Base-by-base conservation (phyloP, 1,140 invertebrate species). In the Drosophila arawakana region DNA sequence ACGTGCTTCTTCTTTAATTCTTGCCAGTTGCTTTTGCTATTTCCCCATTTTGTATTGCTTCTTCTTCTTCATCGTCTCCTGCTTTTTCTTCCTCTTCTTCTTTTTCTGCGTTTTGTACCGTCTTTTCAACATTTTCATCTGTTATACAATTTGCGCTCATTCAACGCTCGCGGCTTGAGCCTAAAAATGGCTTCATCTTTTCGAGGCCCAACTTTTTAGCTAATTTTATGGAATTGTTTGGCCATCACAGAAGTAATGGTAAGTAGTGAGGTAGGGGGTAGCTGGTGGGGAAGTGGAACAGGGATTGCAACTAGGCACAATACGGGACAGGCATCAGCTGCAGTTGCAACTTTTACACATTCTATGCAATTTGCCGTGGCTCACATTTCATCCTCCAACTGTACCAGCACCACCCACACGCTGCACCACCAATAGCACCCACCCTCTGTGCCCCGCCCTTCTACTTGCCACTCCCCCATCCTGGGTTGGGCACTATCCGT, bases 191-290 rank as follows among this genome's bases (percentile, higher is more conserved):
- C 49, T 74, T 81, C 74, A 60, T 66, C 49, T 62, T 71, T 69
- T 35, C 15, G 66, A 62, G 60, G 63, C 57, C 60, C 59, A 82
- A 86, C 80, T 84, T 84, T 57, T 84, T 86, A 82, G 82, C 83
- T 88, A 82, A 86, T 86, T 86, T 86, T 54, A 88, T 71, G 72
- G 83, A 73, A 86, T 86, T 88, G 83, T 86, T 88, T 82, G 79
- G 58, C 1, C 69, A 52, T 52, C 9, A 39, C 8, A 49, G 57
- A 55, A 30, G n/a, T 15, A 13, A 13, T 49, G 62, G 69, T 30
- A 43, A 13, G n/a, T 35, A 4, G 4, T 1, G 47, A 34, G 8
- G 49, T 2, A 7, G 8, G 30, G 7, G 25, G 41, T 1, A 1
- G 1, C 15, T 7, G 13, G 11, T 2, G 25, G 35, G 52, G 13